Conservation (phyloP, 1,140 invertebrate species). For the Hirudo medicinalis region DNA sequence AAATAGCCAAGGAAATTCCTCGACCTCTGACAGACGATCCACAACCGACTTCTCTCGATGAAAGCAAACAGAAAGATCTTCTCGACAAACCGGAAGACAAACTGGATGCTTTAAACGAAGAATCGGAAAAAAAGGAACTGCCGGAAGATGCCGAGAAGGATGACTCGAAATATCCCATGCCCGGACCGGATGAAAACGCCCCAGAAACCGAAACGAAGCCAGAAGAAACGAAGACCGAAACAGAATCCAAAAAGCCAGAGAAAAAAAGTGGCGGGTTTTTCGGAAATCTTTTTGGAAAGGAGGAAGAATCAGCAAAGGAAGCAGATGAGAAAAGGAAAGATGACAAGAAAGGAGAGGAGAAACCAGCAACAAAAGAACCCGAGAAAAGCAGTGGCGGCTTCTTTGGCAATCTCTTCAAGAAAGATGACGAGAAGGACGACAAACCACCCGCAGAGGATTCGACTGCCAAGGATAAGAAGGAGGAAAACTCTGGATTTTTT, state of each 20-base stretch:
- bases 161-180: no score
- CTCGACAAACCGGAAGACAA: no score
- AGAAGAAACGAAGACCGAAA: neutral
- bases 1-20: no score
- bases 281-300: no score
- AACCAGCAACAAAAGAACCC: neutral
- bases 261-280: conserved; percentile 7
- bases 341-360: neutral
- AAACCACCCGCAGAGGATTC: neutral
- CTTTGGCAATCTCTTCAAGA: neutral
- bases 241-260: neutral
- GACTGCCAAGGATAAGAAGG: neutral
- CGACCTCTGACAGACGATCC: no score
- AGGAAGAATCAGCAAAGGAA: neutral
- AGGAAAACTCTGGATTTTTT: neutral
- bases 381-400: neutral
- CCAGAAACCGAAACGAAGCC: no score
- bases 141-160: no score
- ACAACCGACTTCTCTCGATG: neutral
- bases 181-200: no score
- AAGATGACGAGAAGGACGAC: neutral
- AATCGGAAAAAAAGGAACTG: no score
- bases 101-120: no score
- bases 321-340: neutral
- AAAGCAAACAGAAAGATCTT: no score